A percentile compares a stretch with the other conserved stretches of the same genome.
Conservation (phyloP, 35 echinoderm and acorn worm genomes). For the Anneissia japonica region DNA sequence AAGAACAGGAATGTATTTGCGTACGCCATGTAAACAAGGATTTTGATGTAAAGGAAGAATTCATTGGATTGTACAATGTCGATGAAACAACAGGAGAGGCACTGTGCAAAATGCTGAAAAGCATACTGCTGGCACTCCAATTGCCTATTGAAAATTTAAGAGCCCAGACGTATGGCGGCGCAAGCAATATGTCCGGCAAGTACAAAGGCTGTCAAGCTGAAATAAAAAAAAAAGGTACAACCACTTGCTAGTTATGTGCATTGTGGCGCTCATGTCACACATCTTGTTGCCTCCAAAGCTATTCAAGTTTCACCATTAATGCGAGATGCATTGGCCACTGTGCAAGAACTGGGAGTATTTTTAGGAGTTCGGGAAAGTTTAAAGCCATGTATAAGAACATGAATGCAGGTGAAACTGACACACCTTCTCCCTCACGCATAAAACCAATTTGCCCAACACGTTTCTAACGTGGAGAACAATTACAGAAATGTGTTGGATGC, state of each 20-base stretch:
- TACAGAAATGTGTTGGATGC: not conserved
- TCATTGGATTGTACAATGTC: conserved; percentile 20
- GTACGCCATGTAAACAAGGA: conserved; percentile 24
- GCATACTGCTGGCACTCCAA: conserved; percentile 14
- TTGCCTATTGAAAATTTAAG: conserved; percentile 35
- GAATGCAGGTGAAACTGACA: too few species aligned
- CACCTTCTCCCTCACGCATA: too few species aligned
- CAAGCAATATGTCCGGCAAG: conserved; percentile 46
- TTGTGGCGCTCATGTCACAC: not conserved
- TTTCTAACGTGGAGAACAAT: not conserved
- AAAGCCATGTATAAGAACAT: too few species aligned
- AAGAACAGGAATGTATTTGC: conserved; percentile 29
- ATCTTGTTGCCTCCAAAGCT: not conserved
- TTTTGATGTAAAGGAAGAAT: conserved; percentile 23
- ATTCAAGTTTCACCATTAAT: too few species aligned
- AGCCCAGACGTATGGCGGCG: conserved; percentile 62
- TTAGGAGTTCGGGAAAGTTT: too few species aligned
- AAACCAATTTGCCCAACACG: too few species aligned
- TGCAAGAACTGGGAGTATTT: too few species aligned
- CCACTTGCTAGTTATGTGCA: not conserved
- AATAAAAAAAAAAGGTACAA: conserved; percentile 10
- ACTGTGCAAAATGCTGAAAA: not conserved
- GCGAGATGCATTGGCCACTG: too few species aligned
- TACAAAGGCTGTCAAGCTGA: conserved; percentile 55
- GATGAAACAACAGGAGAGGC: conserved; percentile 22